These are phyloP conservation scores for Pocillopora damicornis DNA, from an alignment of 64 coral and sea anemone genomes.

Conservation along the genomic window DNA sequence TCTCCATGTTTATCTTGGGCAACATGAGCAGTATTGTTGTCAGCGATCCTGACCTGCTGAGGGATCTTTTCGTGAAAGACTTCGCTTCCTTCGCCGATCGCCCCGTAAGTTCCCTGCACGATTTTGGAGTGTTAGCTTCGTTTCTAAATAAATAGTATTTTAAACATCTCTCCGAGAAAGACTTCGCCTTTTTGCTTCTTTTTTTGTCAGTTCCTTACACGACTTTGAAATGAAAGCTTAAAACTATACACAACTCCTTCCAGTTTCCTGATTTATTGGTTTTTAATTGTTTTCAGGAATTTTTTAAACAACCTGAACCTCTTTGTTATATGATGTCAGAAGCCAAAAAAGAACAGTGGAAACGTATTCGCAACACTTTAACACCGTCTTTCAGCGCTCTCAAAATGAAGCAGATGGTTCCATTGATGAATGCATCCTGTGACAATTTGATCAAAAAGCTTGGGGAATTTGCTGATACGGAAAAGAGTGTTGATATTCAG, in stretches of 20 bases:
- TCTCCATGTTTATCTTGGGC: slow-evolving; percentile 12
- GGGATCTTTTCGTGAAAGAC: slow-evolving; percentile 14
- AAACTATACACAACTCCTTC: background rate
- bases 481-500: slow-evolving; percentile 49
- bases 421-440: slow-evolving; percentile 47
- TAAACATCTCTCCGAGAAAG: too few species aligned
- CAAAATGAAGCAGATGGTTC: slow-evolving; percentile 52
- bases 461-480: slow-evolving; percentile 14
- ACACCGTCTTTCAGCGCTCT: slow-evolving; percentile 51
- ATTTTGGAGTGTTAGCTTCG: background rate
- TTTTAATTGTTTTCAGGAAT: background rate
- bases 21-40: background rate
- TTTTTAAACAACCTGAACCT: slow-evolving; percentile 29
- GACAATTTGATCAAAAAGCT: slow-evolving; percentile 57
- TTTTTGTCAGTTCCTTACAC: too few species aligned
- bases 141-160: too few species aligned
- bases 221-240: too few species aligned
- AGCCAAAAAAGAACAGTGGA: slow-evolving; percentile 41
- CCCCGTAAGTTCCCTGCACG: background rate
- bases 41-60: slow-evolving; percentile 30
- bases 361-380: slow-evolving; percentile 54
- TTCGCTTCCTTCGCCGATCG: slow-evolving; percentile 32
- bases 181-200: too few species aligned
- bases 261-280: background rate
- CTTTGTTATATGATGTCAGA: slow-evolving; percentile 15